Evolutionary conservation across 2,113 vertebrate genomes (phyloP).

Genomic region (Probosciger aterrimus): DNA sequence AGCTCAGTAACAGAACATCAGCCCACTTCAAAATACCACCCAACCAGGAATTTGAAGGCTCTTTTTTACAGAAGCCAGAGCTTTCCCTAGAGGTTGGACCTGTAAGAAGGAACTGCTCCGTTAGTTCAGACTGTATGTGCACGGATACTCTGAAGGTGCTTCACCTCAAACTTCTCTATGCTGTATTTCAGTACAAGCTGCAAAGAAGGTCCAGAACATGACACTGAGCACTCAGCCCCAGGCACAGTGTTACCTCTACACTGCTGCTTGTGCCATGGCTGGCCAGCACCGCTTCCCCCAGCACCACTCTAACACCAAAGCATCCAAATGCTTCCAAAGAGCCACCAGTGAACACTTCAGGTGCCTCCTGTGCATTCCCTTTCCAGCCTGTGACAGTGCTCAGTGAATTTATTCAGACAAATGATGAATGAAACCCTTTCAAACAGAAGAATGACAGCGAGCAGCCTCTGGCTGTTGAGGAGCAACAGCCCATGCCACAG

Average conservation of each 20-base stretch:
- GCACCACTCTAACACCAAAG: not conserved
- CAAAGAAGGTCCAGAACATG: fast-evolving
- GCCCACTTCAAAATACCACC: fast-evolving
- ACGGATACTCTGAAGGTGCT: not conserved
- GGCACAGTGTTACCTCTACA: fast-evolving
- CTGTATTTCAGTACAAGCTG: not conserved
- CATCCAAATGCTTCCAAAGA: fast-evolving
- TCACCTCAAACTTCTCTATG: not conserved
- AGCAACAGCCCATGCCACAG: fast-evolving
- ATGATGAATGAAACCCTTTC: fast-evolving
- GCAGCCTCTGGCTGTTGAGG: not conserved
- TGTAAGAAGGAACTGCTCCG: not conserved
- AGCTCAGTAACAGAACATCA: not conserved
- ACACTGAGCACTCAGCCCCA: not conserved
- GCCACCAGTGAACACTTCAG: not conserved
- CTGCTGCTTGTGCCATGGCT: not conserved
- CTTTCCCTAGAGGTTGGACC: too few relatives aligned
- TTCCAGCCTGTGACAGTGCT: fast-evolving
- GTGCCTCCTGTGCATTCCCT: fast-evolving
- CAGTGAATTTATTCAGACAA: not conserved
- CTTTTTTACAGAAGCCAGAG: too few relatives aligned
- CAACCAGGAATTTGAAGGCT: not conserved
- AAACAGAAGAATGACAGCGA: fast-evolving
- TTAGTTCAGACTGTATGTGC: fast-evolving
- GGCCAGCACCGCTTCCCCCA: not conserved